These are phyloP conservation scores for Chloebia gouldiae DNA, from an alignment of 2,113 vertebrate genomes.

Conservation along the genomic window DNA sequence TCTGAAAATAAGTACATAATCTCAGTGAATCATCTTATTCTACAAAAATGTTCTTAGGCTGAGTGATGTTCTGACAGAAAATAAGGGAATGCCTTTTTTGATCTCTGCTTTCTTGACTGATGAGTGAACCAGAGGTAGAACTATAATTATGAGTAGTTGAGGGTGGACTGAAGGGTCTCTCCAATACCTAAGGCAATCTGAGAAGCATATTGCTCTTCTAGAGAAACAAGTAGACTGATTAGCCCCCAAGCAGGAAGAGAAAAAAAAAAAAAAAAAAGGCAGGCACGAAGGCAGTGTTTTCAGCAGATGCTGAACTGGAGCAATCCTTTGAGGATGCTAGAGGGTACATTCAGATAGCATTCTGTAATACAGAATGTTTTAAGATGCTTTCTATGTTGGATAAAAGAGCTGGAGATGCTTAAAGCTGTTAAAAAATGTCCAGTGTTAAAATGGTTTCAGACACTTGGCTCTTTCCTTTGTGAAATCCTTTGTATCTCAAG, in stretches of 20 bases:
- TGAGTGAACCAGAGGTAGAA: background rate
- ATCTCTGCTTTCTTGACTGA: background rate
- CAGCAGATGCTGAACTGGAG: background rate
- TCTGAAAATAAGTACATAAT: background rate
- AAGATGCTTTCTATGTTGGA: background rate
- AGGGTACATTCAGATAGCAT: background rate
- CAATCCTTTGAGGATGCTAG: background rate
- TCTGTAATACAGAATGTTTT: background rate
- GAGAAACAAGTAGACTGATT: background rate
- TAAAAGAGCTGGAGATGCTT: background rate
- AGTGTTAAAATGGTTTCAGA: slow-evolving; percentile 5
- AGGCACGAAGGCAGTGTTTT: background rate
- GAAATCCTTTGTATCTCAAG: background rate
- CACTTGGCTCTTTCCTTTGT: background rate
- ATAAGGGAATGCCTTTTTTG: background rate
- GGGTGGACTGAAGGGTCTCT: background rate
- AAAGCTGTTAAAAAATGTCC: background rate
- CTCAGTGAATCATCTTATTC: background rate
- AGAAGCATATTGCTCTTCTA: background rate
- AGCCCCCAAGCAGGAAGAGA: background rate
- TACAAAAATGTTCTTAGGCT: background rate
- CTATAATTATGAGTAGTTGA: background rate
- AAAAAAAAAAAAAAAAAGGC: accelerated
- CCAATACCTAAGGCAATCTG: background rate
- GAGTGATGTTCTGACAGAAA: slow-evolving; percentile 2